These are phyloP conservation scores for Leptinotarsa undecemlineata DNA, from an alignment of 1,140 invertebrate species.

Conservation along the genomic window DNA sequence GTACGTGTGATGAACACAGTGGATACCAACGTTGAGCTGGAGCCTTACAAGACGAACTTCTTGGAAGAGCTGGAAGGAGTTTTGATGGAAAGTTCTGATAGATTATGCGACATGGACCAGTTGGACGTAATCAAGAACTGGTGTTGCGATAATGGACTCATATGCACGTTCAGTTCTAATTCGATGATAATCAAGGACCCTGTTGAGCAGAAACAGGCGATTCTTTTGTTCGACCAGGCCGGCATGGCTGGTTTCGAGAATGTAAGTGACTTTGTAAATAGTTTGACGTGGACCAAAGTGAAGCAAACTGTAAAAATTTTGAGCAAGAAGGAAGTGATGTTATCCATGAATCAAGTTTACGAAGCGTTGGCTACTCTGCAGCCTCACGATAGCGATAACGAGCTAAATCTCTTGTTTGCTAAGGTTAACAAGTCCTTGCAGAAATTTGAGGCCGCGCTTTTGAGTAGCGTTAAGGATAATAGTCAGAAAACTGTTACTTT, in stretches of 20 bases:
- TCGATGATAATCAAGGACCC: conserved; percentile 40
- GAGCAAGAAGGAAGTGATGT: conserved; percentile 42
- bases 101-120: conserved; percentile 24
- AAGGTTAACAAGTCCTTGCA: conserved; percentile 51
- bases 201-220: conserved; percentile 36
- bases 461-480: conserved; percentile 41
- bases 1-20: conserved; percentile 49
- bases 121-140: conserved; percentile 37
- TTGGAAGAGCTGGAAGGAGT: conserved; percentile 60
- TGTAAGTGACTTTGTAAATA: conserved; percentile 42
- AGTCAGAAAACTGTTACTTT: conserved; percentile 45
- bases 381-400: conserved; percentile 48
- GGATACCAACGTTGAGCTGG: conserved; percentile 52
- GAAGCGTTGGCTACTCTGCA: conserved; percentile 43
- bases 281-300: conserved; percentile 39
- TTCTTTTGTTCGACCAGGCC: conserved; percentile 34
- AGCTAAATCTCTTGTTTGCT: conserved; percentile 50
- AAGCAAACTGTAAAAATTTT: conserved; percentile 38
- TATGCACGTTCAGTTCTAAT: conserved; percentile 36
- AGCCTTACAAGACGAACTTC: conserved; percentile 60
- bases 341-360: conserved; percentile 49
- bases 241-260: conserved; percentile 36
- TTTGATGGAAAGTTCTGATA: conserved; percentile 46
- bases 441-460: conserved; percentile 49
- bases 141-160: conserved; percentile 38